A percentile compares a stretch with the other conserved stretches of the same genome.
phyloP scores from a whole-genome alignment of 2,888 invertebrate species.

The Choristoneura rosaceana region DNA sequence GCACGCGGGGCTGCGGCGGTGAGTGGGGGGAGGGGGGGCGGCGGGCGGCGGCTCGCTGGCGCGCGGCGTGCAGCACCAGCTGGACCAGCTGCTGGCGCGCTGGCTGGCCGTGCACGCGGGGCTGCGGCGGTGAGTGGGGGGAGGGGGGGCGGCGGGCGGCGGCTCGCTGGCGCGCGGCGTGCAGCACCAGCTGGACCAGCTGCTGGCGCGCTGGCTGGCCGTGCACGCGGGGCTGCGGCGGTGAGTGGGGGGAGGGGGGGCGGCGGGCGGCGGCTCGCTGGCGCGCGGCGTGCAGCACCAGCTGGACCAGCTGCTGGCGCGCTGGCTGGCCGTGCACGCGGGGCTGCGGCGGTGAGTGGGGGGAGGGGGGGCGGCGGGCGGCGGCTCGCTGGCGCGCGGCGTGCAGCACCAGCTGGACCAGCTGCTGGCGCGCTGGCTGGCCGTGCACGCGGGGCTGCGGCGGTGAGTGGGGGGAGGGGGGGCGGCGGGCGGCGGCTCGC shows the following conservation, averaged over 20 bases:
- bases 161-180: constrained; percentile 83
- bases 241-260: not conserved
- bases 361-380: constrained; percentile 83
- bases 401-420: constrained; percentile 86
- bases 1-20: constrained; percentile 55
- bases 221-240: constrained; percentile 62
- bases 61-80: not conserved
- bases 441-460: constrained; percentile 62
- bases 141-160: constrained; percentile 83
- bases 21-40: not conserved
- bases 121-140: constrained; percentile 59
- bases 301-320: constrained; percentile 11
- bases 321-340: constrained; percentile 48
- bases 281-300: not conserved
- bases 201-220: constrained; percentile 85
- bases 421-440: constrained; percentile 85
- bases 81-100: constrained; percentile 9
- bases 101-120: constrained; percentile 49
- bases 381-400: constrained; percentile 80
- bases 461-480: constrained; percentile 29
- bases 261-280: too few species aligned
- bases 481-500: too few species aligned
- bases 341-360: constrained; percentile 56
- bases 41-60: too few species aligned
- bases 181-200: constrained; percentile 84